A percentile compares a stretch with the other conserved stretches of the same genome.
These are phyloP conservation scores for Hetaerina americana DNA, from an alignment of 1,140 invertebrate genomes.

Conservation along the genomic window DNA sequence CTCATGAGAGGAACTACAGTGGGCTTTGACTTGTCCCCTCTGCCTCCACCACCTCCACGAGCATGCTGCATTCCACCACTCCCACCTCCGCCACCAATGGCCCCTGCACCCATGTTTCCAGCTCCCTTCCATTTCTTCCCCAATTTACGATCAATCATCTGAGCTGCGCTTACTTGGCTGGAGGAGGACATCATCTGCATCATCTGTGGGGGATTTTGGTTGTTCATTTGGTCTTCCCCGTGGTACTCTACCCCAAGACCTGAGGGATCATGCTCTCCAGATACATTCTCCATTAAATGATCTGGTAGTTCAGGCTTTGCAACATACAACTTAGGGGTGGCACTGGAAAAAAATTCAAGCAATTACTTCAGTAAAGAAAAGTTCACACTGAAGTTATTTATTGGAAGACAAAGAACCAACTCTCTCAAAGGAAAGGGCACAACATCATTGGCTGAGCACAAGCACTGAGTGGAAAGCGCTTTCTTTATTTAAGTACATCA, in stretches of 20 bases:
- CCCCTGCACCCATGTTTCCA: constrained; percentile 23
- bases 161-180: background rate
- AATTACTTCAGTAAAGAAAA: too few species aligned
- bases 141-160: constrained; percentile 16
- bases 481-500: too few species aligned
- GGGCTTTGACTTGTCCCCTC: constrained; percentile 24
- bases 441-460: too few species aligned
- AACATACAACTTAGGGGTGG: constrained; percentile 23
- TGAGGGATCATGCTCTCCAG: background rate
- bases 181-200: background rate
- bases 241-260: background rate
- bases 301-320: constrained; percentile 14
- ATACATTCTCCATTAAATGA: background rate
- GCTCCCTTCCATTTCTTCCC: constrained; percentile 16
- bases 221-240: background rate
- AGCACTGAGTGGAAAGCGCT: too few species aligned
- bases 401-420: too few species aligned
- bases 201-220: background rate
- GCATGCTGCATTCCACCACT: background rate
- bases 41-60: constrained; percentile 3
- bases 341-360: constrained; percentile 18
- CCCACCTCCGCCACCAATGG: constrained; percentile 2
- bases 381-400: too few species aligned
- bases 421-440: too few species aligned
- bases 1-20: constrained; percentile 36